Evolutionary conservation across 2,888 invertebrate species (phyloP), one percentile per base, ranked within the genome.

Genomic region (Hoplodrina blanda): DNA sequence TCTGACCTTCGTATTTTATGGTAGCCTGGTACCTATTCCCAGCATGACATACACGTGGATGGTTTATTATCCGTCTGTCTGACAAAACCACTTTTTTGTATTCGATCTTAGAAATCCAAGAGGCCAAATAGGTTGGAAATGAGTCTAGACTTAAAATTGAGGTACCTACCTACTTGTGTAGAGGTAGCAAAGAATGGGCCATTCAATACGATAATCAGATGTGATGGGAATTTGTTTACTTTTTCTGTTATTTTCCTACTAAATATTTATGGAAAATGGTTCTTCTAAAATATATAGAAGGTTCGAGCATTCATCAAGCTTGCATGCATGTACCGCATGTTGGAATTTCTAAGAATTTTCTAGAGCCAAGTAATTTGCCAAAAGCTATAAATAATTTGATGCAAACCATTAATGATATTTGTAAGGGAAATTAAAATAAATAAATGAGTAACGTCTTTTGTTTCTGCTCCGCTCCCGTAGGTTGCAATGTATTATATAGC

Each of bases 1-100:
- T 75, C 69, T 79, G 76, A 52, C 77, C 76, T 80, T 77, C 56
- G 46, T 52, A 13, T 30, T 50, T 59, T 77, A 79, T 77, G 76
- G 4, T 20, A 54, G 44, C 80, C 77, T 77, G 63, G 80, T 77
- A 79, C 59, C 15, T 46, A 15, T 17, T 55, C 67, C 10, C 57
- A 69, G 75, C 67, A 44, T 49, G 57, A 17, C 49, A 41, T 78
- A 76, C 73, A 78, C 75, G 65, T 62, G 76, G 41, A n/a, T 19
- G 49, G 41, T 61, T 59, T 37, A 19, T n/a, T n/a, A 50, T 69
- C 61, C 30, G 68, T 56, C 71, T 75, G 66, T 54, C 15, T 64
- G 13, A 70, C 15, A 52, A 41, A 53, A 74, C 54, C 60, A 44
- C n/a, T 41, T 19, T 67, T 59, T 69, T 60, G 46, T 71, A 25